Evolutionary conservation across 2,797 vertebrate genomes (phyloP), one percentile per base, ranked within the genome.

Genomic region (Phoxinus dragarum): DNA sequence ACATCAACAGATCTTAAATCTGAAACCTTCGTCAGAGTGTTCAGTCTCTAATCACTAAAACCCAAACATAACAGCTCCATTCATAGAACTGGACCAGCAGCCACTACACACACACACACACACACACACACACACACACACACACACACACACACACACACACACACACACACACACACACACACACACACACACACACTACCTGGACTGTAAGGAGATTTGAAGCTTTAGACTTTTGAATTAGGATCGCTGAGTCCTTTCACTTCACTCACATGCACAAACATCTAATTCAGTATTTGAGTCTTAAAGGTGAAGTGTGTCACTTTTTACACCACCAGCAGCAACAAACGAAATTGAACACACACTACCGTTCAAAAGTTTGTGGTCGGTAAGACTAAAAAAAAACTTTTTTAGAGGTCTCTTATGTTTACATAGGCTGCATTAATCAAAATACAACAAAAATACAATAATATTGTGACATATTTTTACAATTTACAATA

Each of bases 1-100:
- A 34, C 27, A 5, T 71, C 49, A 74, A 61, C 52, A 73, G 81
- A 64, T 84, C 56, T 76, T 73, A 84, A 66, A 74, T 84, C 72
- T 34, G 17, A 74, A 69, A 56, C 66, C 80, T 54, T 27, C 2
- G 14, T 69, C 47, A 38, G 64, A 69, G 9, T 0, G 49, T 42
- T 69, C 80, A 42, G 80, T 49, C 27, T 83, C 44, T 52, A 77
- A 66, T 66, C 69, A 64, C 44, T 75, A 72, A 61, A 85, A 44
- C 49, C 40, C 68, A 72, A 61, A 47, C 27, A 80, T 52, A 84
- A 78, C 68, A 59, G 34, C 54, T 85, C 59, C 76, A 73, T 61
- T 85, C 54, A 72, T 73, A 66, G 40, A 78, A 40, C 68, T 36
- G n/a, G 40, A 79, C 21, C 71, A 68, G 38, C n/a, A n/a, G 44